Evolutionary conservation across 1,140 invertebrate genomes (phyloP), one percentile per base, ranked within the genome.

Genomic region (Anthonomus grandis): DNA sequence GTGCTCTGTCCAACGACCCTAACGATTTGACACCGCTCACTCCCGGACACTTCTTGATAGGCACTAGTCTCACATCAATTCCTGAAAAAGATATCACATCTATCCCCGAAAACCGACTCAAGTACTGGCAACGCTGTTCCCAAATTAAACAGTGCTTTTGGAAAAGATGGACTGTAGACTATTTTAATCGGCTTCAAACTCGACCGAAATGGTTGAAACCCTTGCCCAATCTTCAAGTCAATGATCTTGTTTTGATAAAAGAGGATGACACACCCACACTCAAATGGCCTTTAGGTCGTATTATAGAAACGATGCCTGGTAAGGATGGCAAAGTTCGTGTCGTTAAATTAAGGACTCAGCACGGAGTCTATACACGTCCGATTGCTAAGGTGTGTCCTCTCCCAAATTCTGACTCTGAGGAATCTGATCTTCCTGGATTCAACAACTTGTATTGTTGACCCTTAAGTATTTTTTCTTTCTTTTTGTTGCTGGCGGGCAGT

Each of bases 1-100:
- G 44, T 21, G 63, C 63, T 8, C 19, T 70, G 8, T 62, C 60
- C n/a, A 49, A 52, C 34, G 64, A 69, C 49, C 57, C 65, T 42
- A 51, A 64, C 56, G 69, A 71, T 24, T 37, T 61, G 10, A 13
- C 15, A 0, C 9, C 38, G 12, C 46, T 72, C 1, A 72, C 73
- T n/a, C 72, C 74, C 9, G 72, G 56, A 13, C 71, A 75, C 59
- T 76, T 76, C 41, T 46, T 75, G 12, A 73, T 73, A 47, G 72
- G 72, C 6, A 19, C 50, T 22, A 57, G 67, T 10, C 39, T 72
- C 4, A 63, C 48, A 3, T 24, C 64, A 9, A 13, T 66, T 17
- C 63, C 66, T 21, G 63, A 65, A 21, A 18, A 25, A 10, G 45
- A 59, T 48, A 18, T 48, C 12, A 15, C 21, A 19, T 15, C 36